Base-by-base conservation (phyloP, 2,888 invertebrate genomes). In the Helobdella robusta region DNA sequence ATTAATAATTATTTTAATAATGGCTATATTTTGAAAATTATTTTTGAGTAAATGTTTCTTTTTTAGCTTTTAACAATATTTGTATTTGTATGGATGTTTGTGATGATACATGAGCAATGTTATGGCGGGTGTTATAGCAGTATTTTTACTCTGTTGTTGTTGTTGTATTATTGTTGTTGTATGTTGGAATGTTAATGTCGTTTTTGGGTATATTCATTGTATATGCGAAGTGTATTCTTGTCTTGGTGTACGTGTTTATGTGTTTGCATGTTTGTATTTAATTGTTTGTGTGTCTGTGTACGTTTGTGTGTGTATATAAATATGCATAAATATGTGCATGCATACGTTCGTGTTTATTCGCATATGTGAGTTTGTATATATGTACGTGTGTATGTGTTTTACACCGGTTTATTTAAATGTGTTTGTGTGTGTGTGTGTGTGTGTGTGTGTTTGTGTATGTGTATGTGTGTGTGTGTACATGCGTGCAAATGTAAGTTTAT, bases 351-450 rank as follows among this genome's bases (percentile, higher is more conserved):
- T 56, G 32, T 56, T 25, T 56, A 28, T 56, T 25, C 30, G 32
- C 30, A 32, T 56, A 28, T 56, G 56, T 56, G 32, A 28, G 56
- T 56, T n/a, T 56, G 56, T 56, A 28, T 56, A 32, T 56, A 28
- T 56, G 56, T 56, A 25, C n/a, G 56, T 56, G 32, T 56, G 56
- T 56, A 28, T 56, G 56, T 56, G 32, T 56, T 25, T 56, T n/a
- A n/a, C n/a, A n/a, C n/a, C n/a, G 23, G 56, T 56, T n/a, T 56
- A 32, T 56, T n/a, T 56, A 32, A 28, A 28, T 56, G 56, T 56
- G 32, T 56, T 25, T 56, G 32, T 56, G 56, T 56, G 32, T 56
- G 56, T 56, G 32, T 56, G 56, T 56, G 32, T 56, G 56, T 56
- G 32, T 56, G 56, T 56, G 32, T 56, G 56, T 56, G 32, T 56